Evolutionary conservation across 2,797 vertebrate genomes (phyloP), one percentile per base, ranked within the genome.

Genomic region (Sebastes jordani): DNA sequence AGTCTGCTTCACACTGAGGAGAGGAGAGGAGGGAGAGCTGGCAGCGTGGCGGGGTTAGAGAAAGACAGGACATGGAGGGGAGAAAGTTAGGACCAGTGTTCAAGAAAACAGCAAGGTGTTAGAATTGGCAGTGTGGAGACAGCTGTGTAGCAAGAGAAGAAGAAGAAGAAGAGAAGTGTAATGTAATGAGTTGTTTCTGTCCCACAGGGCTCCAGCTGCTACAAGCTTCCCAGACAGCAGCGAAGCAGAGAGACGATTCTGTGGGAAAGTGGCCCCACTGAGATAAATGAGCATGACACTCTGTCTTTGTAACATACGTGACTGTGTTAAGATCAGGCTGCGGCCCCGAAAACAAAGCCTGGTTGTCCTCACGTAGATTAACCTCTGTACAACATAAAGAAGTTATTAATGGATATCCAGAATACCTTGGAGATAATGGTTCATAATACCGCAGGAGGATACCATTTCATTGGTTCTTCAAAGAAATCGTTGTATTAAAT

Each of bases 211-310:
- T 87, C 86, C 90, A 88, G 88, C 90, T 90, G 91, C 83, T 89
- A 18, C 58, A 22, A 85, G 81, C 91, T 83, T 82, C 81, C 77
- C 76, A 74, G 90, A 81, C 68, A 4, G 85, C 90, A 78, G 60
- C 23, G 1, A 65, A 81, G 87, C 86, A 83, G 81, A 69, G 82
- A 77, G 77, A 63, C 55, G 56, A 70, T 72, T 86, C 83, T 89
- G 86, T 91, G 92, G 89, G 92, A 93, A 92, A 89, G 82, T 76
- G 79, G 82, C 86, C 84, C 88, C 90, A 62, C 78, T 60, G 79
- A 91, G 73, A 86, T 86, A 86, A 92, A 91, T 78, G 81, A 91
- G 85, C 88, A 56, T 90, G 88, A 91, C 90, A 69, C 70, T 71
- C 68, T 76, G 71, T 79, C 88, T 64, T 64, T 82, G 75, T 87